Evolutionary conservation across 2,888 invertebrate genomes (phyloP).

Genomic region (Sesia apiformis): DNA sequence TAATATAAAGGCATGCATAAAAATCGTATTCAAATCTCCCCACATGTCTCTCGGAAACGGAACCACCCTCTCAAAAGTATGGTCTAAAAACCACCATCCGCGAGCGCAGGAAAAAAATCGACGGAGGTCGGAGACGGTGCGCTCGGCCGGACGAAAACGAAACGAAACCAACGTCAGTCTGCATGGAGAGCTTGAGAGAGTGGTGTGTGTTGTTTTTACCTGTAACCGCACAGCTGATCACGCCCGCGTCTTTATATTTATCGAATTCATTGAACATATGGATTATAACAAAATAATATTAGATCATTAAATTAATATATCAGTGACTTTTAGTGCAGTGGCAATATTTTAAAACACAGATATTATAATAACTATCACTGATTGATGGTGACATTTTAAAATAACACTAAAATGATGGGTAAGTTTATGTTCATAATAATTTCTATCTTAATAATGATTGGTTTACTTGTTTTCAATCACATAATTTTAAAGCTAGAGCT

Average conservation of each 20-base stretch:
- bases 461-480: neutral
- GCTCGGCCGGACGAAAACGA: constrained; percentile 22
- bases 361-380: no score
- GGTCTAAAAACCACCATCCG: constrained; percentile 16
- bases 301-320: no score
- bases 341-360: no score
- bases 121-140: constrained; percentile 8
- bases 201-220: constrained; percentile 26
- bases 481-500: neutral
- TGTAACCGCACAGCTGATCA: constrained; percentile 37
- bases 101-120: constrained; percentile 14
- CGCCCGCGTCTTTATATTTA: constrained; percentile 39
- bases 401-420: constrained; percentile 36
- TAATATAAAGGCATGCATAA: neutral
- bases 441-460: neutral
- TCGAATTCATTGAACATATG: no score
- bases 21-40: constrained; percentile 6
- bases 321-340: no score
- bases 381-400: constrained; percentile 23
- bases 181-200: constrained; percentile 34
- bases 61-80: constrained; percentile 23
- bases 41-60: constrained; percentile 21
- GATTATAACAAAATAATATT: no score
- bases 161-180: constrained; percentile 39
- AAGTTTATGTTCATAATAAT: constrained; percentile 19